Percentiles rank a stretch among this genome's conserved stretches.
These are phyloP conservation scores for Hemibagrus guttatus DNA, from an alignment of 2,797 vertebrate genomes.

Conservation along the genomic window DNA sequence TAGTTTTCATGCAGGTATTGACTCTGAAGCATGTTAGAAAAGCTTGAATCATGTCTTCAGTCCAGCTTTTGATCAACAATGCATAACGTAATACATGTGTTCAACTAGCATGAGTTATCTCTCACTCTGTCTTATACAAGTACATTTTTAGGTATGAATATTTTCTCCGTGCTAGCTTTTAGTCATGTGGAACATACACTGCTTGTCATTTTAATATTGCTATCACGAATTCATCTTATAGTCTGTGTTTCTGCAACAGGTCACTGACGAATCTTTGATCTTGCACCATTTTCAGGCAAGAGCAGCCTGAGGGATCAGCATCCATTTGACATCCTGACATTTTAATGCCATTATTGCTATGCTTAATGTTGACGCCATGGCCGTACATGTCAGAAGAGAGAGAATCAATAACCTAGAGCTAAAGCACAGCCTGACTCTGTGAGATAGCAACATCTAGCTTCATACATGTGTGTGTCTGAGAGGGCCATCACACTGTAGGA, in stretches of 20 bases:
- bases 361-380: conserved; percentile 82
- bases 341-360: conserved; percentile 90
- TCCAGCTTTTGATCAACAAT: background rate
- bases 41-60: background rate
- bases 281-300: conserved; percentile 83
- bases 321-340: conserved; percentile 92
- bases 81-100: background rate
- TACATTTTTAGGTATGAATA: background rate
- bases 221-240: background rate
- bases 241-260: background rate
- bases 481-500: conserved; percentile 21
- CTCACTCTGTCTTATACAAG: background rate
- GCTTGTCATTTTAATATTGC: background rate
- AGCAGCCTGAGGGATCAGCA: conserved; percentile 80
- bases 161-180: background rate
- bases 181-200: background rate
- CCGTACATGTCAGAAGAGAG: conserved; percentile 86
- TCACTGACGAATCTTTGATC: conserved; percentile 23
- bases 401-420: conserved; percentile 85
- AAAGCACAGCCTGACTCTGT: conserved; percentile 70
- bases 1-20: background rate
- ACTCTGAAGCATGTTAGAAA: background rate
- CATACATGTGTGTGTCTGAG: conserved; percentile 58
- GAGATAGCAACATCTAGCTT: conserved; percentile 63
- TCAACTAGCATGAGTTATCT: background rate